phyloP scores from a whole-genome alignment of 2,888 invertebrate species.

The Dyspetes luteomarginatus region DNA sequence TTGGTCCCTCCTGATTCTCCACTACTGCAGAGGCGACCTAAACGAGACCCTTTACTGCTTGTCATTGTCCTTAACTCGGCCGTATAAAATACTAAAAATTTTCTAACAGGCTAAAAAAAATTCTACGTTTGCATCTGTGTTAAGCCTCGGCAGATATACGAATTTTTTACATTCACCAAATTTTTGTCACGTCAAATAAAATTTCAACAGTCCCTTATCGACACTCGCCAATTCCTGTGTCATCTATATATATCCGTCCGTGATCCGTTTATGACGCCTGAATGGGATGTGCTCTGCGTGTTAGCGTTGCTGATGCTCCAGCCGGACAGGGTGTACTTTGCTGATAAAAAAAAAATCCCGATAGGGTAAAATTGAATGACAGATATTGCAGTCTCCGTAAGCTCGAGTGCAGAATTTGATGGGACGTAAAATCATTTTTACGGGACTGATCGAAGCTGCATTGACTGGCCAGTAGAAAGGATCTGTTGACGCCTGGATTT shows the following conservation, averaged over 20 bases:
- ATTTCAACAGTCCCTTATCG: constrained; percentile 51
- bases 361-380: constrained; percentile 52
- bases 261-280: constrained; percentile 65
- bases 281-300: constrained; percentile 28
- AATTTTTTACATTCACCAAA: constrained; percentile 48
- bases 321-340: constrained; percentile 53
- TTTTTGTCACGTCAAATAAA: constrained; percentile 55
- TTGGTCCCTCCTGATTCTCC: too few relatives aligned
- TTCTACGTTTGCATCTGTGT: too few relatives aligned
- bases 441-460: background rate
- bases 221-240: constrained; percentile 34
- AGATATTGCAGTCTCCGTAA: constrained; percentile 49
- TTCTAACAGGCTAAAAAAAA: too few relatives aligned
- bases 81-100: too few relatives aligned
- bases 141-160: constrained; percentile 55
- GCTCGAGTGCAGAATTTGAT: constrained; percentile 6
- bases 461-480: background rate
- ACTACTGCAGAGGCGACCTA: too few relatives aligned
- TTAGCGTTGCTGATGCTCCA: constrained; percentile 18
- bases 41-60: too few relatives aligned
- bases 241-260: constrained; percentile 21
- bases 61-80: too few relatives aligned
- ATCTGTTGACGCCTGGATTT: background rate
- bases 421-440: background rate
- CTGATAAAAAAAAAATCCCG: constrained; percentile 62